These are phyloP conservation scores for Antedon mediterranea DNA, from an alignment of 53 echinoderm and acorn worm species.

Conservation along the genomic window DNA sequence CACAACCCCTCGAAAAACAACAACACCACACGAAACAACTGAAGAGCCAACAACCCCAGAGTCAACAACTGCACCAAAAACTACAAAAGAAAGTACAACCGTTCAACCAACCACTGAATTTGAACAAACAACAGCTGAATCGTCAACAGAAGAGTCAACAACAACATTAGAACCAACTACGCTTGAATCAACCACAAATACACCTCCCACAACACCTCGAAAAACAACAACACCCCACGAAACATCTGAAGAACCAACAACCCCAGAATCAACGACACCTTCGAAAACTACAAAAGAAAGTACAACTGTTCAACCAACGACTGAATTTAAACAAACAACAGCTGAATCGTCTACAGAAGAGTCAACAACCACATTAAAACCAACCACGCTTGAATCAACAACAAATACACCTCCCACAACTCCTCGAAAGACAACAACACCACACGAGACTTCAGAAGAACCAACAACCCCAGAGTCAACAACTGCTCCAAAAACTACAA, in stretches of 20 bases:
- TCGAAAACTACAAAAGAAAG: neutral
- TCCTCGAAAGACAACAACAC: conserved; percentile 11
- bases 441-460: conserved; percentile 1
- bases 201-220: too few relatives aligned
- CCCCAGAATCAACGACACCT: neutral
- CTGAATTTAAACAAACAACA: neutral
- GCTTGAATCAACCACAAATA: neutral
- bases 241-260: neutral
- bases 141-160: neutral
- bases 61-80: neutral
- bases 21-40: conserved; percentile 1
- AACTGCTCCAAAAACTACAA: neutral
- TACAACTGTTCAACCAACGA: neutral
- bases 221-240: conserved; percentile 1
- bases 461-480: conserved; percentile 16
- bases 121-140: neutral
- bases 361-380: neutral
- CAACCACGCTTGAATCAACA: neutral
- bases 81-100: too few relatives aligned
- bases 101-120: too few relatives aligned
- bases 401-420: conserved; percentile 16
- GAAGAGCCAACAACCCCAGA: neutral
- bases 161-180: neutral
- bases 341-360: neutral
- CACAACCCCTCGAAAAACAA: conserved; percentile 7